Conservation (phyloP, 2,113 vertebrate species). For the Galemys pyrenaicus region DNA sequence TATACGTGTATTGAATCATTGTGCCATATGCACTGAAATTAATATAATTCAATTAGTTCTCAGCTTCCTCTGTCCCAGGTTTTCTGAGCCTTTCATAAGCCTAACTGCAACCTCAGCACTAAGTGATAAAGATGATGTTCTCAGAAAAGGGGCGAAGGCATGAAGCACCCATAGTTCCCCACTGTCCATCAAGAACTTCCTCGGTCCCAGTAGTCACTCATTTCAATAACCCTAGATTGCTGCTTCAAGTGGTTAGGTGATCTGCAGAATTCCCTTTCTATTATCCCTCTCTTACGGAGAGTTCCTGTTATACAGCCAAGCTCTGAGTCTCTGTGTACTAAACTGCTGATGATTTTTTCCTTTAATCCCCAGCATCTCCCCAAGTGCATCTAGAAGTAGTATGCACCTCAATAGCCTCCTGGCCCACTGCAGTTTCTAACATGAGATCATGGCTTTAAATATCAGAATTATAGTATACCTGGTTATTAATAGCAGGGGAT, state of each 20-base stretch:
- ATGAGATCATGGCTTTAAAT: conserved; percentile 66
- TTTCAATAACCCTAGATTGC: neutral
- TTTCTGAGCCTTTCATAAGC: neutral
- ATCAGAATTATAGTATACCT: conserved; percentile 51
- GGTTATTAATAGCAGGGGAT: conserved; percentile 67
- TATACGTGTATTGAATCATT: neutral
- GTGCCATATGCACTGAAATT: neutral
- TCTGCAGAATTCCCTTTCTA: neutral
- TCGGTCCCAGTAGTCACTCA: neutral
- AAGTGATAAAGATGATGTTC: neutral
- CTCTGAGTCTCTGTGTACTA: neutral
- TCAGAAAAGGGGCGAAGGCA: neutral
- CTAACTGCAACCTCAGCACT: neutral
- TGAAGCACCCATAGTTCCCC: neutral
- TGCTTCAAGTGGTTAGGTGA: neutral
- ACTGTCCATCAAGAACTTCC: neutral
- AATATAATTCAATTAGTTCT: neutral
- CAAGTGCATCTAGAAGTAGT: conserved; percentile 43
- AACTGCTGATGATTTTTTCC: conserved; percentile 18
- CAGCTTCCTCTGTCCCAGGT: neutral
- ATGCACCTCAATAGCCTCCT: conserved; percentile 45
- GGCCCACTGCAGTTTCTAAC: conserved; percentile 40
- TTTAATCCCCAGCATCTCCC: conserved; percentile 23
- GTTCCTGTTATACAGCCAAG: conserved; percentile 5
- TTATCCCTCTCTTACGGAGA: neutral